Percentiles rank a stretch among this genome's conserved stretches.
Conservation (phyloP, 2,797 vertebrate species). For the Leptatherina wallacei region DNA sequence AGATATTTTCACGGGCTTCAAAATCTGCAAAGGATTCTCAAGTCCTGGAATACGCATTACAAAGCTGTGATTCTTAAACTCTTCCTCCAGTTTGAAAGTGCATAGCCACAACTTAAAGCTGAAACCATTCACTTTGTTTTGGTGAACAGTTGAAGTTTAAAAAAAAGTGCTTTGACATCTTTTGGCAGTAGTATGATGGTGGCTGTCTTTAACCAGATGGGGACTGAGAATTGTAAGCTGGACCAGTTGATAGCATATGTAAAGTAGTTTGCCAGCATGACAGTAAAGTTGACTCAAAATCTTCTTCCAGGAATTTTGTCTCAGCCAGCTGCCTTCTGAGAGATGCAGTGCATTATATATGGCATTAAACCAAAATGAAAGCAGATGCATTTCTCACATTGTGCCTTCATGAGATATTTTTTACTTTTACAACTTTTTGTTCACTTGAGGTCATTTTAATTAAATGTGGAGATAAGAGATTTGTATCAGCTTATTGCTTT, state of each 20-base stretch:
- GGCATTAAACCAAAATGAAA: background rate
- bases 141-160: background rate
- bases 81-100: background rate
- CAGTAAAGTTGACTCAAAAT: too few species aligned
- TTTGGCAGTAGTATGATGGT: background rate
- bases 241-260: background rate
- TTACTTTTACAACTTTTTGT: background rate
- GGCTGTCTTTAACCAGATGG: background rate
- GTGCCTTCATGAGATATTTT: too few species aligned
- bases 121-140: background rate
- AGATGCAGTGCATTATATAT: background rate
- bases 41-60: background rate
- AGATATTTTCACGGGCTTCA: background rate
- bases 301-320: background rate
- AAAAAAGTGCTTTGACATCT: background rate
- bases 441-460: background rate
- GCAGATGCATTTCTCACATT: background rate
- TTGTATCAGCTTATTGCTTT: conserved; percentile 8
- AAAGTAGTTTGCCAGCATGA: background rate
- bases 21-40: background rate
- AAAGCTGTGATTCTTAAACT: too few species aligned
- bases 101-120: background rate
- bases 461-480: background rate
- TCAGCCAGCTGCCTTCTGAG: background rate
- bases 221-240: background rate